Evolutionary conservation across 2,888 invertebrate genomes (phyloP), one percentile per base, ranked within the genome.

Genomic region (Athetis lepigone): DNA sequence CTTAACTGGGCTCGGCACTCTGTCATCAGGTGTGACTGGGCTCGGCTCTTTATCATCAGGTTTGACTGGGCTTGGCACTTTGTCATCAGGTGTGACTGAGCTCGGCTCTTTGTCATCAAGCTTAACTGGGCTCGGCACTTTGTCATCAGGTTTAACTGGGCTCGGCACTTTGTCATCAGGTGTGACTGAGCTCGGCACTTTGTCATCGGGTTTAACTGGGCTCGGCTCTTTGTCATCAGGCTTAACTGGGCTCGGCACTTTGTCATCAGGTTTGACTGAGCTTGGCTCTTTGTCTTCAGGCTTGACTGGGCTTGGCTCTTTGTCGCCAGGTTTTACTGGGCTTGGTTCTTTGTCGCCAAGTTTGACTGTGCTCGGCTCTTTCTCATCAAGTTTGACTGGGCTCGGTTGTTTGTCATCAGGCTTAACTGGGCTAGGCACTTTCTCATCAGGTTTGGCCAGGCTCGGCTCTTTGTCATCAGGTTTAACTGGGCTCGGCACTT

Each of bases 281-380:
- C 27, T 59, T 1, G 33, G 16, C 16, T 18, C 33, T 37, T 36
- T 54, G 2, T 39, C 42, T 18, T 52, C 59, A 0, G 25, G 18
- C 5, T 70, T 42, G 4, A 36, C 19, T 2, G 51, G 46, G 27
- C 62, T 71, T 0, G 55, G 37, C 2, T 16, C 13, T 3, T 70
- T 70, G 0, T 66, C 25, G 4, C 67, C 65, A 55, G 3, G 39
- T 13, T 50, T 37, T 2, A 60, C 43, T 13, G 62, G 56, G 11
- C 52, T 71, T 0, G 55, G 37, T 2, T 16, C 13, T 3, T 70
- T 70, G 0, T 66, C 25, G 4, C 67, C 65, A 40, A 6, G 18
- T 23, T 64, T 63, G 1, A n/a, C 47, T 13, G 64, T 54, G 29
- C 67, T 70, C 4, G 60, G 59, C 1, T 29, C 61, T 5, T 72